These are phyloP conservation scores for Gambusia holbrooki DNA, from an alignment of 2,113 vertebrate genomes.

Conservation along the genomic window DNA sequence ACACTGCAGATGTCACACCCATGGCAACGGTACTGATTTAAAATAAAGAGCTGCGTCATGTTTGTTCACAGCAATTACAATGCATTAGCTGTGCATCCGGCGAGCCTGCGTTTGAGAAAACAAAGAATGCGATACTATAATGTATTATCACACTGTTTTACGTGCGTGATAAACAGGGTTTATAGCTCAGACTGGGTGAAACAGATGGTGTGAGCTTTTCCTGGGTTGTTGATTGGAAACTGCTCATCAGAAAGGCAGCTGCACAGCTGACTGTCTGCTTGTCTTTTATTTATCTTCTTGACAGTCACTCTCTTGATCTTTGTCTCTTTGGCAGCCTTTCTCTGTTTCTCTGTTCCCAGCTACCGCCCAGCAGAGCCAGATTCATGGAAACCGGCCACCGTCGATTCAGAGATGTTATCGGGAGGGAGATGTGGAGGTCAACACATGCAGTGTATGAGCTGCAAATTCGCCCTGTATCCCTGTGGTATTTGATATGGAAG, in stretches of 20 bases:
- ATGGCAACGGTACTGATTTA: too few species aligned
- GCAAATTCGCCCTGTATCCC: conserved; percentile 15
- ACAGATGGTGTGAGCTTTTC: conserved; percentile 49
- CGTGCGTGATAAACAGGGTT: conserved; percentile 15
- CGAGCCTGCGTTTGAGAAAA: conserved; percentile 7
- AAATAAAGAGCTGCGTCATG: neutral
- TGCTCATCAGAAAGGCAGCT: conserved; percentile 34
- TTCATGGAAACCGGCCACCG: conserved; percentile 27
- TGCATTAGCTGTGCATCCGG: neutral
- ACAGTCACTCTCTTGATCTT: conserved; percentile 36
- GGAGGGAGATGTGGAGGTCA: conserved; percentile 38
- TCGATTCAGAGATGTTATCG: conserved; percentile 23
- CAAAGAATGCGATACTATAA: neutral
- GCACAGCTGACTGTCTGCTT: conserved; percentile 50
- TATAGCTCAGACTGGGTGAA: conserved; percentile 9
- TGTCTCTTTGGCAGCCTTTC: conserved; percentile 34
- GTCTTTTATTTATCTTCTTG: conserved; percentile 42
- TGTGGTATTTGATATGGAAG: conserved; percentile 22
- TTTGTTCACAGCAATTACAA: neutral
- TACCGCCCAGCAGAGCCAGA: conserved; percentile 27
- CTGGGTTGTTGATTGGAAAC: conserved; percentile 40
- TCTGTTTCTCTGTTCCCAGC: conserved; percentile 36
- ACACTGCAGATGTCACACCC: too few species aligned
- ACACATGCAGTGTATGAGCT: conserved; percentile 1
- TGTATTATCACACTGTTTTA: conserved; percentile 3